Evolutionary conservation across 2,797 vertebrate species (phyloP), one percentile per base, ranked within the genome.

Genomic region (Mormyrops boulengeri): DNA sequence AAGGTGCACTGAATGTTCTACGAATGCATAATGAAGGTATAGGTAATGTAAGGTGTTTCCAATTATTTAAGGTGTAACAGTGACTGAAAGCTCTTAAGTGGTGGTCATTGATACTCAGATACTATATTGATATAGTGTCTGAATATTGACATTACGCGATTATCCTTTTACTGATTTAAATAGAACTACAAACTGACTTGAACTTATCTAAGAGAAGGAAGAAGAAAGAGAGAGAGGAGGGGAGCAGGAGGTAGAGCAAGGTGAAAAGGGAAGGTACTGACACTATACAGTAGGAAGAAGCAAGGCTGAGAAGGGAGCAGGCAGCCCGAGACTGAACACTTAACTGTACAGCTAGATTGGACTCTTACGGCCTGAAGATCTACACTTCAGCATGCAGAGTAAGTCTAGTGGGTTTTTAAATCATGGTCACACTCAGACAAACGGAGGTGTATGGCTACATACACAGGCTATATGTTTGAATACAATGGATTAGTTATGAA

Each of bases 241-340:
- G 6, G 0, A 91, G 88, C 60, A 50, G 11, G 26, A 69, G 49
- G 91, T n/a, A 73, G 55, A 91, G 92, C 88, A 8, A 57, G 90
- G 91, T 91, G 38, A 52, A 1, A 2, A 87, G 69, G 26, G 41
- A 38, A 66, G 57, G 41, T 55, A 57, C 47, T n/a, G 26, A 22
- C 34, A 49, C 60, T 47, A 0, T 41, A n/a, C n/a, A n/a, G n/a
- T n/a, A 26, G 80, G 47, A 41, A 11, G 30, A 26, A 89, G 22
- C 52, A 47, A 80, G 22, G 0, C 9, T 41, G 41, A 26, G 66
- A 38, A 9, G n/a, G 2, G 22, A 62, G 2, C 66, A 30, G 34
- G 1, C 52, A 69, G 89, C 89, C 14, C 88, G 80, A 30, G 30
- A 89, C 49, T 22, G 8, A 22, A 49, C 44, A 85, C 82, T 11